Evolutionary conservation across 2,113 vertebrate genomes (phyloP).

Genomic region (Leucosticte australis): DNA sequence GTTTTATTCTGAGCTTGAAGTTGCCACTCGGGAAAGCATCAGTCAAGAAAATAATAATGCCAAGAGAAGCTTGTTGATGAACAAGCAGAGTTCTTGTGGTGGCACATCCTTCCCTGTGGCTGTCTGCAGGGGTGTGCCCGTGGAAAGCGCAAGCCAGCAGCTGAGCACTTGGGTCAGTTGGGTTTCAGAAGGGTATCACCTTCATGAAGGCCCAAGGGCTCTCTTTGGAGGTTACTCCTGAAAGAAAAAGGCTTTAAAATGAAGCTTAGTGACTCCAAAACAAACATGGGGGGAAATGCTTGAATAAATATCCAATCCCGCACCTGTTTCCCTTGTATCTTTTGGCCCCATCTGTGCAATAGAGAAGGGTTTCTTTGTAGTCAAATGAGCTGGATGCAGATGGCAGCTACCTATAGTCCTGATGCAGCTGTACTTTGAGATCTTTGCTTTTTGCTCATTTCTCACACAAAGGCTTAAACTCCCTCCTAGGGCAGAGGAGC

Average conservation of each 20-base stretch:
- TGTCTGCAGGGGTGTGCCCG: not conserved
- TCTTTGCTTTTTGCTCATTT: not conserved
- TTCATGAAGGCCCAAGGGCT: not conserved
- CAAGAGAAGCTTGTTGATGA: rapidly evolving
- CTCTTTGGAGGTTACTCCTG: not conserved
- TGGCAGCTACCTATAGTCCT: not conserved
- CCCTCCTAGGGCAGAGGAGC: not conserved
- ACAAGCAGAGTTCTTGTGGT: not conserved
- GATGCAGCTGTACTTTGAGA: not conserved
- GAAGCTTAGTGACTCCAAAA: not conserved
- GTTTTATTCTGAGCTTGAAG: not conserved
- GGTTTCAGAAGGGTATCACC: not conserved
- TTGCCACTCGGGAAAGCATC: not conserved
- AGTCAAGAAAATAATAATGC: not conserved
- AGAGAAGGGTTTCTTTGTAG: not conserved
- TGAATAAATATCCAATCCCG: not conserved
- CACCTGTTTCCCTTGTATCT: not conserved
- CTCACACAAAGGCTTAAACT: not conserved
- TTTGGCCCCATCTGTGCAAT: not conserved
- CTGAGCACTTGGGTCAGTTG: not conserved
- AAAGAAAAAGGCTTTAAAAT: not conserved
- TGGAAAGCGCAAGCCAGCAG: not conserved
- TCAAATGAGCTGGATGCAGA: not conserved
- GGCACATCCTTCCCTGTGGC: not conserved
- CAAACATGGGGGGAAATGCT: not conserved